A percentile compares a stretch with the other conserved stretches of the same genome.
Evolutionary conservation across 2,888 invertebrate species (phyloP).

Genomic region (Tenthredo notha): DNA sequence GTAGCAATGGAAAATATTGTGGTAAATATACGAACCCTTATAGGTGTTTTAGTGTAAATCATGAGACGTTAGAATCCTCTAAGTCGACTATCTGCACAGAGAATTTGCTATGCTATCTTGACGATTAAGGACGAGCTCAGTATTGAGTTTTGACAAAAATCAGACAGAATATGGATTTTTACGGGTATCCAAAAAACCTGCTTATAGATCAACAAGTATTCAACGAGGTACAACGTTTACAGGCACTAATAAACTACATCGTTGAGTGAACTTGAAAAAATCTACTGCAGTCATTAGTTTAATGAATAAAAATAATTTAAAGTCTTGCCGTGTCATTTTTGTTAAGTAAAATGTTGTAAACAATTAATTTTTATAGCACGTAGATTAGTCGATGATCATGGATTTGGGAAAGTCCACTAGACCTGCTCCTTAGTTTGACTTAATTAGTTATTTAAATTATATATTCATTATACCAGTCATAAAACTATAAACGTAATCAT

Average conservation of each 20-base stretch:
- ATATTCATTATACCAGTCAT: background rate
- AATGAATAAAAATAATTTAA: background rate
- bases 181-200: background rate
- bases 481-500: background rate
- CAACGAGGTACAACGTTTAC: background rate
- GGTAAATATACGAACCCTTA: no score
- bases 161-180: background rate
- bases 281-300: background rate
- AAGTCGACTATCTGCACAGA: background rate
- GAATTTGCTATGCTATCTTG: background rate
- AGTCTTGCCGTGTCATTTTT: background rate
- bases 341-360: background rate
- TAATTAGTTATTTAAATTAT: slow-evolving; percentile 3
- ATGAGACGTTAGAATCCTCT: no score
- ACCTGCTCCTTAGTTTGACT: slow-evolving; percentile 3
- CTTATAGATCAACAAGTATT: background rate
- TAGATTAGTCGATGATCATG: background rate
- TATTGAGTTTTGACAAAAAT: background rate
- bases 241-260: background rate
- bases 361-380: background rate
- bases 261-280: slow-evolving; percentile 3
- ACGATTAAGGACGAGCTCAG: background rate
- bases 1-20: no score
- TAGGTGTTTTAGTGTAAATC: no score
- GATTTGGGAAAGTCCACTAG: background rate